phyloP scores from a whole-genome alignment of 1,140 invertebrate genomes.

The Drosophila ercepeae region DNA sequence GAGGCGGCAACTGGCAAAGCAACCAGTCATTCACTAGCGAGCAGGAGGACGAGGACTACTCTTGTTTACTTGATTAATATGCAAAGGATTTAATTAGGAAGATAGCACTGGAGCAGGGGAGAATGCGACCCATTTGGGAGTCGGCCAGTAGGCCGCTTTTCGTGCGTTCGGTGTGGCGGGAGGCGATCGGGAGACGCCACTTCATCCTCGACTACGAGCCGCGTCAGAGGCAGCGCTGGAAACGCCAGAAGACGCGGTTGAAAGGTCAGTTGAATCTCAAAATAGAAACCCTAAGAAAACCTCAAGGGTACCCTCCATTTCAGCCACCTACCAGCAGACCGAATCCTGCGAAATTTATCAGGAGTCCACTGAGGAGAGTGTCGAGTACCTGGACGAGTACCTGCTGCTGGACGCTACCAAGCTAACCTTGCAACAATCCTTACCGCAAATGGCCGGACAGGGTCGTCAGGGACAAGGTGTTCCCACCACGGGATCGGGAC shows the following conservation, averaged over 20 bases:
- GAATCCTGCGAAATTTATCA: conserved; percentile 49
- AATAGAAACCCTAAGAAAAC: not conserved
- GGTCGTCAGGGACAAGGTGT: not conserved
- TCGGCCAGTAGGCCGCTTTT: conserved; percentile 79
- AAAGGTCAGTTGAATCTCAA: conserved; percentile 28
- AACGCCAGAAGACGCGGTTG: conserved; percentile 47
- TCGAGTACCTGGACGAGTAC: conserved; percentile 59
- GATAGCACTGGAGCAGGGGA: not conserved
- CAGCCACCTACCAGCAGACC: conserved; percentile 19
- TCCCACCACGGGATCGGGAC: not conserved
- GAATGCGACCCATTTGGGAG: conserved; percentile 77
- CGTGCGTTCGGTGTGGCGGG: conserved; percentile 79
- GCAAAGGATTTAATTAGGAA: conserved; percentile 55
- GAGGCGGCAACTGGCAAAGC: conserved; percentile 67
- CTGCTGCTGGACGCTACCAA: conserved; percentile 67
- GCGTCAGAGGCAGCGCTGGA: conserved; percentile 63
- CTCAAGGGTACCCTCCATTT: not conserved
- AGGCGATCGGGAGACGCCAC: conserved; percentile 65
- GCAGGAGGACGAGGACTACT: conserved; percentile 28
- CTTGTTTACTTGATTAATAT: conserved; percentile 38
- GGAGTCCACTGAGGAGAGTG: conserved; percentile 32
- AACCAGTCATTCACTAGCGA: conserved; percentile 49
- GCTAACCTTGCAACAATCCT: conserved; percentile 47
- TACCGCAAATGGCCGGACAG: conserved; percentile 29
- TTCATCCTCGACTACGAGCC: conserved; percentile 82